These are phyloP conservation scores for Dynastes maya DNA, from an alignment of 2,888 invertebrate species.

Conservation along the genomic window DNA sequence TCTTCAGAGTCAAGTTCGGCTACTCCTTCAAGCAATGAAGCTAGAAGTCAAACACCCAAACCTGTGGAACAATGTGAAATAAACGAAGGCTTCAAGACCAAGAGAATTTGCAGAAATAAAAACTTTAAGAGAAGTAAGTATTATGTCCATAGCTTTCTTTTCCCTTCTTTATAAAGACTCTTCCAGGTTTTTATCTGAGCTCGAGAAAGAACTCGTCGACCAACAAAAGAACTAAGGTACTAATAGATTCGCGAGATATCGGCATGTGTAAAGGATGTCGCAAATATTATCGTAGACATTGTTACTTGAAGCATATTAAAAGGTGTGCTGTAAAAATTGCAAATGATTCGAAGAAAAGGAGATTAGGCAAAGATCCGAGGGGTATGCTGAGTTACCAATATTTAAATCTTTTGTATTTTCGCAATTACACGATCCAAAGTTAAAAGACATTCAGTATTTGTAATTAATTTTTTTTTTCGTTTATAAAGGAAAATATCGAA, in stretches of 20 bases:
- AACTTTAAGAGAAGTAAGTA: neutral
- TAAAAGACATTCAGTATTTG: too few species aligned
- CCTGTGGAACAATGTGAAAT: too few species aligned
- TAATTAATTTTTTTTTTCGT: neutral
- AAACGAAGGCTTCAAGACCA: too few species aligned
- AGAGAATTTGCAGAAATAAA: neutral
- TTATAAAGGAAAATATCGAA: slow-evolving; percentile 13
- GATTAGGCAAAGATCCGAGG: neutral
- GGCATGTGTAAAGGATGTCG: neutral
- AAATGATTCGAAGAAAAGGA: neutral
- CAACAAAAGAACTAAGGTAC: neutral
- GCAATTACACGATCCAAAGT: neutral
- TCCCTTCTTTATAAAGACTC: too few species aligned
- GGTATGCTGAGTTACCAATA: neutral
- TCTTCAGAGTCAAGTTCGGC: too few species aligned
- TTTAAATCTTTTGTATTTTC: neutral
- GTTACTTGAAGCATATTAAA: neutral
- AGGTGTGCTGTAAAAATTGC: neutral
- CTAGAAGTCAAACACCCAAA: too few species aligned
- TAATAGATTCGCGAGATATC: slow-evolving; percentile 1
- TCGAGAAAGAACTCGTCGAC: neutral
- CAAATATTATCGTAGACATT: slow-evolving; percentile 2
- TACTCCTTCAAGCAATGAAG: too few species aligned
- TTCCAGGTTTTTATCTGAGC: neutral
- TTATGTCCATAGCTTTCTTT: neutral